Percentiles rank a stretch among this genome's conserved stretches.
Conservation (phyloP, 2,797 vertebrate genomes). For the Rhinella marina region DNA sequence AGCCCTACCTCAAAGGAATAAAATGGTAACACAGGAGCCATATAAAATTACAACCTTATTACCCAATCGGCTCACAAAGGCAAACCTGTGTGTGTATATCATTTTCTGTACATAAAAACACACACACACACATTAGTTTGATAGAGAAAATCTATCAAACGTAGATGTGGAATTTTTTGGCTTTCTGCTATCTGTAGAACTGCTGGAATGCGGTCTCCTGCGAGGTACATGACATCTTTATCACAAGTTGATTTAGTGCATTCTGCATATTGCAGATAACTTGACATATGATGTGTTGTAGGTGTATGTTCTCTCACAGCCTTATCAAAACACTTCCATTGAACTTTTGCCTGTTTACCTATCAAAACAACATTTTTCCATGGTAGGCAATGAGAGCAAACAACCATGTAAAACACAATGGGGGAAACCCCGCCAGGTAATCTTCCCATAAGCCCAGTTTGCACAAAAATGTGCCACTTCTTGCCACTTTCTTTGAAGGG, state of each 20-base stretch:
- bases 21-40: no score
- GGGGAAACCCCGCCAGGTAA: no score
- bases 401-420: slow-evolving; percentile 53
- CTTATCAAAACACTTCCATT: slow-evolving; percentile 64
- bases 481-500: no score
- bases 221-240: slow-evolving; percentile 55
- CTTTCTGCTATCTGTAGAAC: slow-evolving; percentile 43
- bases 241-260: slow-evolving; percentile 55
- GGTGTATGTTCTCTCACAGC: slow-evolving; percentile 45
- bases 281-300: slow-evolving; percentile 62
- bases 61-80: no score
- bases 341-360: slow-evolving; percentile 63
- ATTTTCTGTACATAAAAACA: background rate
- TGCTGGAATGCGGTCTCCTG: slow-evolving; percentile 64
- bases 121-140: background rate
- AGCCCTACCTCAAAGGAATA: no score
- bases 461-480: no score
- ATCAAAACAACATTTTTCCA: slow-evolving; percentile 65
- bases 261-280: slow-evolving; percentile 65
- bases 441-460: no score
- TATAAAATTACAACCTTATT: no score
- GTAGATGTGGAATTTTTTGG: slow-evolving; percentile 35
- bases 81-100: background rate
- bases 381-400: slow-evolving; percentile 59
- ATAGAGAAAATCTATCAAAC: background rate